phyloP scores from a whole-genome alignment of 2,888 invertebrate species.

The Tetragnatha montana region DNA sequence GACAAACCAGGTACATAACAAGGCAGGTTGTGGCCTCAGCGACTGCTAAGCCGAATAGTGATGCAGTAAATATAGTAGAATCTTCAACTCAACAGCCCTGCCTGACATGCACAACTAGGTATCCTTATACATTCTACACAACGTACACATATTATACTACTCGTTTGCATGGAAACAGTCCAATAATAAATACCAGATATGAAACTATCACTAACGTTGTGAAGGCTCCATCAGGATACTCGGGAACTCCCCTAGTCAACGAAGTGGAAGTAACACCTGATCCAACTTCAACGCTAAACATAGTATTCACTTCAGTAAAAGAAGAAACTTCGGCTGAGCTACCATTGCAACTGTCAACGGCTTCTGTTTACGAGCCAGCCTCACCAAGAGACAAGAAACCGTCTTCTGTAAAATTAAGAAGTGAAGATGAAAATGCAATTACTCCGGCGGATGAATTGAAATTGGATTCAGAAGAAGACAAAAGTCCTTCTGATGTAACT shows the following conservation, averaged over 20 bases:
- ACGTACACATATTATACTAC: constrained; percentile 72
- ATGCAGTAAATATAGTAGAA: constrained; percentile 8
- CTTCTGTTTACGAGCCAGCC: constrained; percentile 13
- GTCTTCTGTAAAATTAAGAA: background rate
- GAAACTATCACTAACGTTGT: constrained; percentile 71
- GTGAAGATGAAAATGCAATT: constrained; percentile 13
- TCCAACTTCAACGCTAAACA: background rate
- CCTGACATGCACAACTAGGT: constrained; percentile 18
- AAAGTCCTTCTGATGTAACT: background rate
- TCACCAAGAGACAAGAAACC: constrained; percentile 23
- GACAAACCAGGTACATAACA: constrained; percentile 53
- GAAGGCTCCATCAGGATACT: constrained; percentile 44
- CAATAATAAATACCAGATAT: constrained; percentile 71
- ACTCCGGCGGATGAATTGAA: background rate
- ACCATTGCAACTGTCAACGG: background rate
- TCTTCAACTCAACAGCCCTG: constrained; percentile 21
- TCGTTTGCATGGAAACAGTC: constrained; percentile 69
- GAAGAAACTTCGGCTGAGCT: background rate
- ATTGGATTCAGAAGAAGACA: background rate
- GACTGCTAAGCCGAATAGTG: constrained; percentile 15
- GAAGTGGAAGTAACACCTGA: background rate
- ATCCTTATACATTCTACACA: constrained; percentile 70
- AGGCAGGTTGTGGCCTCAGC: constrained; percentile 56
- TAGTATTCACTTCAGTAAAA: background rate
- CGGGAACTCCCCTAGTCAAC: background rate